These are phyloP conservation scores for Trinorchestia longiramus DNA, from an alignment of 1,140 invertebrate genomes.

Conservation along the genomic window DNA sequence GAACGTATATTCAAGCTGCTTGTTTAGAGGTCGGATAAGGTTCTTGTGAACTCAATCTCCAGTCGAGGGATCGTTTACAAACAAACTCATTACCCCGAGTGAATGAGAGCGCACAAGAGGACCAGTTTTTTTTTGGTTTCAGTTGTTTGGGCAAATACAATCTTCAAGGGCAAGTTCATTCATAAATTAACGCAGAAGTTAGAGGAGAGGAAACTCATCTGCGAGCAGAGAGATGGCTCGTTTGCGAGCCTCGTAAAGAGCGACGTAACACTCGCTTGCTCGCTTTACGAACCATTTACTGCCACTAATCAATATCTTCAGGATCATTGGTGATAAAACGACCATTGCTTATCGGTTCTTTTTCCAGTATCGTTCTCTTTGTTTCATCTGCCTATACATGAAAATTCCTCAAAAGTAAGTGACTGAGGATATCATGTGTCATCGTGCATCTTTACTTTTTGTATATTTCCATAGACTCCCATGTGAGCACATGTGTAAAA, in stretches of 20 bases:
- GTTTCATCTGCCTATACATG: not conserved
- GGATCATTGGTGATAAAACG: not conserved
- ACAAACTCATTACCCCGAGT: not conserved
- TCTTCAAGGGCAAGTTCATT: not conserved
- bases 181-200: not conserved
- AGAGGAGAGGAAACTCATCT: not conserved
- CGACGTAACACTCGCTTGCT: not conserved
- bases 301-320: not conserved
- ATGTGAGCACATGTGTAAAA: not conserved
- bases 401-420: not conserved
- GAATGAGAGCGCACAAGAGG: not conserved
- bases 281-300: conserved; percentile 7
- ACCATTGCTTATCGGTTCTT: not conserved
- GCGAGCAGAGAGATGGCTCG: not conserved
- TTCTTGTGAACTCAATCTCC: not conserved
- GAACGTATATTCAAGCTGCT: not conserved
- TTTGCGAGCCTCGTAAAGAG: not conserved
- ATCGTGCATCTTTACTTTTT: not conserved
- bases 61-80: not conserved
- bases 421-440: not conserved
- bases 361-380: not conserved
- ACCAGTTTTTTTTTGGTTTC: not conserved
- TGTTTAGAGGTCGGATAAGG: not conserved
- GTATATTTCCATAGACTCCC: not conserved
- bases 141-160: not conserved